These are phyloP conservation scores for Danio aesculapii DNA, from an alignment of 2,797 vertebrate species.

Conservation along the genomic window DNA sequence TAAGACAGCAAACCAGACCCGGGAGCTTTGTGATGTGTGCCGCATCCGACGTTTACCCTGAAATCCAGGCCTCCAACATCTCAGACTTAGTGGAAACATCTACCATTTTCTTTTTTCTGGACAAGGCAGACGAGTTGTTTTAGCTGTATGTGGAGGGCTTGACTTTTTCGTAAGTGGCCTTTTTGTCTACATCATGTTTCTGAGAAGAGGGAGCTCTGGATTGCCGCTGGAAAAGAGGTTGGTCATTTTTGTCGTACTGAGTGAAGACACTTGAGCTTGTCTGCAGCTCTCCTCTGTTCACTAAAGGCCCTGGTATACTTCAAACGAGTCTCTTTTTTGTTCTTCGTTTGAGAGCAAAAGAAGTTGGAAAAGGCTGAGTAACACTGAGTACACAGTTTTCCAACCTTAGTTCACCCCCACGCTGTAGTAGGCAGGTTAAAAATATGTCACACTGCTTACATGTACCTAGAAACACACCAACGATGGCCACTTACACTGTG, in stretches of 20 bases:
- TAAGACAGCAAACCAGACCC: constrained; percentile 19
- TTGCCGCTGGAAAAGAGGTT: background rate
- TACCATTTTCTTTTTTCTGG: background rate
- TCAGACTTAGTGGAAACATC: background rate
- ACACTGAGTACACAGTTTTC: too few relatives aligned
- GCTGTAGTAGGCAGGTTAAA: too few relatives aligned
- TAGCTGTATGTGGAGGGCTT: constrained; percentile 16
- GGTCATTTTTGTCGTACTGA: background rate
- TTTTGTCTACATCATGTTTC: constrained; percentile 1
- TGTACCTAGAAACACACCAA: too few relatives aligned
- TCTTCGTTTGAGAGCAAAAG: too few relatives aligned
- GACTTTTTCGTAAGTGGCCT: constrained; percentile 41
- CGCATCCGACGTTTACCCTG: background rate
- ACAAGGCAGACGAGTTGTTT: constrained; percentile 2
- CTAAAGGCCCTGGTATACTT: background rate
- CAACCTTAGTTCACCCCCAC: too few relatives aligned
- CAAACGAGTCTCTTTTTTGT: too few relatives aligned
- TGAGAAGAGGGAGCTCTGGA: constrained; percentile 9
- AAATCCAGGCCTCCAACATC: background rate
- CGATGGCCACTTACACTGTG: too few relatives aligned
- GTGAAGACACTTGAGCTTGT: background rate
- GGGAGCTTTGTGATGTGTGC: background rate
- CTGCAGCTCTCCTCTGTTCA: background rate
- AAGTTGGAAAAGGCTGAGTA: too few relatives aligned
- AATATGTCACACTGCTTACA: too few relatives aligned